Percentiles rank a stretch among this genome's conserved stretches.
phyloP scores from a whole-genome alignment of 2,888 invertebrate species.

The Melanotus villosus region DNA sequence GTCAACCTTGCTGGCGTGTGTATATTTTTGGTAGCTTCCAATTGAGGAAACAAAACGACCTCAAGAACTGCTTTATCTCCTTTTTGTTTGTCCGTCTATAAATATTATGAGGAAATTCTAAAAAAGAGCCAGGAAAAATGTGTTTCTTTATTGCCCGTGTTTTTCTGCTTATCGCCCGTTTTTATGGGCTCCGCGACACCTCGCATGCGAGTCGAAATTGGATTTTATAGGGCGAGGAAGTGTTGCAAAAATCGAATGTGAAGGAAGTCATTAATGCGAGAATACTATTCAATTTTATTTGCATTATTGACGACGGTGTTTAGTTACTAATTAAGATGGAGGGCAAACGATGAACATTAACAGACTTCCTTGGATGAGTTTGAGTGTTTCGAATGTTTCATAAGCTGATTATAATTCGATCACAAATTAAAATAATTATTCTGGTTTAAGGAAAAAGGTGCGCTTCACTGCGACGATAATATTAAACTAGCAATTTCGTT shows the following conservation, averaged over 20 bases:
- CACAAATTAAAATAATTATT: conserved; percentile 4
- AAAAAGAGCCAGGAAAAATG: conserved; percentile 29
- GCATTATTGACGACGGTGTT: neutral
- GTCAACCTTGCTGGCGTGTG: conserved; percentile 37
- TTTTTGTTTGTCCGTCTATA: conserved; percentile 27
- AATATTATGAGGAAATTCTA: conserved; percentile 33
- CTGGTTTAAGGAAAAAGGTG: neutral
- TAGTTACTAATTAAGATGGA: neutral
- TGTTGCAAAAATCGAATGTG: conserved; percentile 13
- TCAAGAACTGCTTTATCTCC: conserved; percentile 36
- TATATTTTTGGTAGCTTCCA: conserved; percentile 40
- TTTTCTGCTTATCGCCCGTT: conserved; percentile 31
- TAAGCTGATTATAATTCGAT: no score
- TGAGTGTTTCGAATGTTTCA: no score
- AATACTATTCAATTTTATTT: conserved; percentile 9
- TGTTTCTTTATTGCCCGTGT: conserved; percentile 29
- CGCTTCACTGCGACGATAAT: neutral
- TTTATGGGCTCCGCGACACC: conserved; percentile 29
- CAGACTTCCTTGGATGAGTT: no score
- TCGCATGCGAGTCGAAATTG: conserved; percentile 29
- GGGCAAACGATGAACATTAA: no score
- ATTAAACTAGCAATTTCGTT: conserved; percentile 19
- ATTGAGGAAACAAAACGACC: conserved; percentile 44
- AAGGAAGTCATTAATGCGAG: conserved; percentile 5
- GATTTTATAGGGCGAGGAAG: conserved; percentile 24